Conservation (phyloP, 1,140 invertebrate species). For the Drosophila cardini region DNA sequence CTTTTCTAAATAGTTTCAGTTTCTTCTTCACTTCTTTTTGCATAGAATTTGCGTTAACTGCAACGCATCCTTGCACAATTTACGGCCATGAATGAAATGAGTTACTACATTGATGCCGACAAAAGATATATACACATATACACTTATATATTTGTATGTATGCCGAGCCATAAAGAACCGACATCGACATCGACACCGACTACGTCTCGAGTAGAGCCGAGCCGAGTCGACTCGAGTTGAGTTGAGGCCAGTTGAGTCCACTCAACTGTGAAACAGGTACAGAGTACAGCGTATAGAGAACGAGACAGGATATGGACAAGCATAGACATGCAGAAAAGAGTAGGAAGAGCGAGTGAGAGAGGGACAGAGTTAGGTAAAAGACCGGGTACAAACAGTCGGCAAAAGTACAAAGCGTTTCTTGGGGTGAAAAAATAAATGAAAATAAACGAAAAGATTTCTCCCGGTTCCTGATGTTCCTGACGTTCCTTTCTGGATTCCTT, state of each 20-base stretch:
- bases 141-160: not conserved
- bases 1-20: not conserved
- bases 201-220: not conserved
- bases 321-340: conserved; percentile 39
- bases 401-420: conserved; percentile 71
- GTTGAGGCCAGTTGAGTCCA: conserved; percentile 54
- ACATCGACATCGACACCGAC: not conserved
- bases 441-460: conserved; percentile 50
- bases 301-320: conserved; percentile 47
- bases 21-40: conserved; percentile 11
- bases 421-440: conserved; percentile 54
- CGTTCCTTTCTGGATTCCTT: conserved; percentile 37
- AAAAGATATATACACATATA: conserved; percentile 57
- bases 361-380: conserved; percentile 5
- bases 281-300: conserved; percentile 20
- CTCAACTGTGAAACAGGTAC: conserved; percentile 80
- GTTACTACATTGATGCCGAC: conserved; percentile 71
- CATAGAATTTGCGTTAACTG: conserved; percentile 25
- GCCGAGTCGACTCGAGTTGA: conserved; percentile 6
- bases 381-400: conserved; percentile 63
- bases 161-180: conserved; percentile 64
- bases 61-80: conserved; percentile 69
- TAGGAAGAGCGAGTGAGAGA: conserved; percentile 22
- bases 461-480: conserved; percentile 47
- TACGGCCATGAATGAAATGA: conserved; percentile 75